Evolutionary conservation across 1,140 invertebrate genomes (phyloP).

Genomic region (Microplitis demolitor): DNA sequence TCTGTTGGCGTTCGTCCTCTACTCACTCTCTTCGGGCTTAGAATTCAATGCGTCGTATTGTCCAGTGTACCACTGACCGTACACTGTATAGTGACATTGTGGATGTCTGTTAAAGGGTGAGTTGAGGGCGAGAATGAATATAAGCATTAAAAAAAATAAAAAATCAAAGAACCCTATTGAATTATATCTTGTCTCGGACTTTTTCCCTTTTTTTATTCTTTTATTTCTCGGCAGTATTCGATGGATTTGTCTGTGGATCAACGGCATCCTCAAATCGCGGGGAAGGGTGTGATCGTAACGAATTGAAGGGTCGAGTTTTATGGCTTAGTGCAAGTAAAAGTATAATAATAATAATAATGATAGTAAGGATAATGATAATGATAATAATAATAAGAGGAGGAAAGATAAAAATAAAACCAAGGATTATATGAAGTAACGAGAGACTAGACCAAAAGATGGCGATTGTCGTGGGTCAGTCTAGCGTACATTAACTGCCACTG

Average conservation of each 20-base stretch:
- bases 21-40: conserved; percentile 15
- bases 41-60: conserved; percentile 48
- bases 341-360: not conserved
- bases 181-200: no score
- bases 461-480: conserved; percentile 59
- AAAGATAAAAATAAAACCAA: conserved; percentile 9
- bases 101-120: no score
- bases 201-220: no score
- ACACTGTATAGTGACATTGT: no score
- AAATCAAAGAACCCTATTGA: no score
- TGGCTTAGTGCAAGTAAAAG: conserved; percentile 29
- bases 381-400: not conserved
- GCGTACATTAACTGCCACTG: conserved; percentile 55
- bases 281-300: conserved; percentile 38
- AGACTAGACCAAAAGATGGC: conserved; percentile 50
- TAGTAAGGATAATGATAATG: not conserved
- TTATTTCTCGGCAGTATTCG: not conserved
- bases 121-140: no score
- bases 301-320: conserved; percentile 54
- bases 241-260: not conserved
- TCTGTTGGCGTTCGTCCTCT: conserved; percentile 13
- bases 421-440: conserved; percentile 43
- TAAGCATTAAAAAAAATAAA: no score
- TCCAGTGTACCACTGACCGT: conserved; percentile 36
- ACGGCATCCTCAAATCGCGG: not conserved